A percentile compares a stretch with the other conserved stretches of the same genome.
Conservation (phyloP, 2,113 vertebrate genomes). For the Equus quagga region DNA sequence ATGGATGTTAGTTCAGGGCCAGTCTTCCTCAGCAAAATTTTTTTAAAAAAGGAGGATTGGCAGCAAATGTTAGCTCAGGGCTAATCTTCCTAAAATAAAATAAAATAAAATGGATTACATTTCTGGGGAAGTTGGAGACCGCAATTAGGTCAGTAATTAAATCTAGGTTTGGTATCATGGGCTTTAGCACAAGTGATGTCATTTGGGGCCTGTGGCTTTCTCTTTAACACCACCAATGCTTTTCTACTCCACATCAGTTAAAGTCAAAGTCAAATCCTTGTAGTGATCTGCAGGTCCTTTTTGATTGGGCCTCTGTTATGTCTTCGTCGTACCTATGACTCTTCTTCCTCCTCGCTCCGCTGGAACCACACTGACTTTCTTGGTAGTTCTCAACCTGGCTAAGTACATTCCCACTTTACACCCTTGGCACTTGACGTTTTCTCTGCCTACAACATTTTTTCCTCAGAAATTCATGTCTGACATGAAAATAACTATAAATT, state of each 20-base stretch:
- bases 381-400: background rate
- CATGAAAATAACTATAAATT: background rate
- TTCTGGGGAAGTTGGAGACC: no score
- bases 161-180: no score
- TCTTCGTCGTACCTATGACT: background rate
- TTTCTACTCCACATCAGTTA: background rate
- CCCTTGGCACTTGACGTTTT: background rate
- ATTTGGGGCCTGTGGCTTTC: no score
- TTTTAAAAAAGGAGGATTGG: no score
- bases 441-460: background rate
- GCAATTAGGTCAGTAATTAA: no score
- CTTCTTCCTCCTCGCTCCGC: background rate
- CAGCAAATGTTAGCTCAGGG: no score
- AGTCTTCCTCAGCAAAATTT: no score
- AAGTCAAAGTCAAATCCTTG: background rate
- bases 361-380: background rate
- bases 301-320: background rate
- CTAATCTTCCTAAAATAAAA: no score
- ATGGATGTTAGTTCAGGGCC: no score
- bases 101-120: no score
- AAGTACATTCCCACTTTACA: background rate
- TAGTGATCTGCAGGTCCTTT: background rate
- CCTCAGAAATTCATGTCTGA: background rate
- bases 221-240: background rate
- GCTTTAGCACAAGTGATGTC: no score